These are phyloP conservation scores for Phyto melanocephala DNA, from an alignment of 2,888 invertebrate genomes.

Conservation along the genomic window DNA sequence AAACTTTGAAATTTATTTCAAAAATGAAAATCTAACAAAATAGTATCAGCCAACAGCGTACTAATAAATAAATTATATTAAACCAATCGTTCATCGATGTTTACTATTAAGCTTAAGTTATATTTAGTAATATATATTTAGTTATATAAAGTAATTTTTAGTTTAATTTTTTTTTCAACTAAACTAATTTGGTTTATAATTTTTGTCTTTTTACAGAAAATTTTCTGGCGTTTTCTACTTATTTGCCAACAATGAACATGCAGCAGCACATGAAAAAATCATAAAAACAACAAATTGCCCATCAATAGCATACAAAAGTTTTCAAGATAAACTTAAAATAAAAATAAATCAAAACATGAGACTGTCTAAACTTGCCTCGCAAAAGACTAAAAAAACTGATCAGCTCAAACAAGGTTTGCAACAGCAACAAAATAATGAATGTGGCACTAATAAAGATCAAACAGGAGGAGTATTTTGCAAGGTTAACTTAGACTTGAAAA, in stretches of 20 bases:
- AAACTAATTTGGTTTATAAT: neutral
- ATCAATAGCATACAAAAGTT: neutral
- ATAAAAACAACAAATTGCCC: neutral
- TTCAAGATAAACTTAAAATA: conserved; percentile 1
- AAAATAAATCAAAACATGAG: conserved; percentile 71
- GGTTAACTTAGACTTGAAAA: no score
- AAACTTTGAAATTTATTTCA: no score
- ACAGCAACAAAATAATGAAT: conserved; percentile 56
- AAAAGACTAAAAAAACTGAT: conserved; percentile 74
- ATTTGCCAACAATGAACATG: neutral
- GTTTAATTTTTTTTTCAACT: neutral
- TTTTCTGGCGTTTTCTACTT: neutral
- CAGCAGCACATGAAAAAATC: neutral
- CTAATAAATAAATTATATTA: no score
- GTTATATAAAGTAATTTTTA: no score
- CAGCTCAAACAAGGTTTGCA: conserved; percentile 71
- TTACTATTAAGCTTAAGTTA: no score
- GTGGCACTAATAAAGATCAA: conserved; percentile 49
- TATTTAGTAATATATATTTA: no score
- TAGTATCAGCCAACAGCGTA: no score
- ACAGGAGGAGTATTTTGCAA: conserved; percentile 58
- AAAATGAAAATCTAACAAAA: no score
- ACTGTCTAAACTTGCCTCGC: conserved; percentile 75
- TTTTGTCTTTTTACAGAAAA: conserved; percentile 7
- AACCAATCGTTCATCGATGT: no score